Percentiles rank a stretch among this genome's conserved stretches.
These are phyloP conservation scores for Hystrix cristata DNA, from an alignment of 2,113 vertebrate species.

Conservation along the genomic window DNA sequence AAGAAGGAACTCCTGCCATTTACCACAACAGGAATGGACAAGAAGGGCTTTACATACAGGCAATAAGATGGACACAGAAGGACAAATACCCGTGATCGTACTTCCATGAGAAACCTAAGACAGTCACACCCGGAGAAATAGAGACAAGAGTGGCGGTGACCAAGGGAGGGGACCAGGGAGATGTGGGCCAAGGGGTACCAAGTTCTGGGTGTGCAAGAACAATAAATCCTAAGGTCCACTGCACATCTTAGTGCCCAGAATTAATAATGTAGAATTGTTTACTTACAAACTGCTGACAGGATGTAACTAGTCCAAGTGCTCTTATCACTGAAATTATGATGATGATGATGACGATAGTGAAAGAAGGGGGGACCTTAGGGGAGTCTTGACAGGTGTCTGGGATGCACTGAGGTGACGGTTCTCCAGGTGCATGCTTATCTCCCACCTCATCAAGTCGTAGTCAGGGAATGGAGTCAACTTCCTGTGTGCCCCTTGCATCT, in stretches of 20 bases:
- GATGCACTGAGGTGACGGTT: background rate
- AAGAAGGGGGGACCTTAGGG: background rate
- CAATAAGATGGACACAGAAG: too few relatives aligned
- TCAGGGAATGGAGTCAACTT: background rate
- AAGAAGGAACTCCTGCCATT: background rate
- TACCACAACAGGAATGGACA: too few relatives aligned
- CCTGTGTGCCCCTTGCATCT: fast-evolving
- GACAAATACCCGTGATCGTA: fast-evolving
- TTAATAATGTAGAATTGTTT: too few relatives aligned
- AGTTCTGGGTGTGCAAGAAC: too few relatives aligned
- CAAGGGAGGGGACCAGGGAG: background rate
- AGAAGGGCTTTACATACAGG: background rate
- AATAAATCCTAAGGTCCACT: background rate
- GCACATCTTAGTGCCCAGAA: too few relatives aligned
- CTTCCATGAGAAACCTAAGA: too few relatives aligned
- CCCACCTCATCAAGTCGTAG: background rate
- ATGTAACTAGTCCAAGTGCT: background rate
- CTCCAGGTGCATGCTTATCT: too few relatives aligned
- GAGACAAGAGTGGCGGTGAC: background rate
- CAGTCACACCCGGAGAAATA: background rate
- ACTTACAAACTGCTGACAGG: background rate
- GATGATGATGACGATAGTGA: too few relatives aligned
- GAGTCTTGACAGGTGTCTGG: background rate
- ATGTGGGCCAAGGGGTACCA: too few relatives aligned
- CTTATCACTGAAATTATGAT: background rate